Evolutionary conservation across 2,797 vertebrate genomes (phyloP).

Genomic region (Strix occidentalis): DNA sequence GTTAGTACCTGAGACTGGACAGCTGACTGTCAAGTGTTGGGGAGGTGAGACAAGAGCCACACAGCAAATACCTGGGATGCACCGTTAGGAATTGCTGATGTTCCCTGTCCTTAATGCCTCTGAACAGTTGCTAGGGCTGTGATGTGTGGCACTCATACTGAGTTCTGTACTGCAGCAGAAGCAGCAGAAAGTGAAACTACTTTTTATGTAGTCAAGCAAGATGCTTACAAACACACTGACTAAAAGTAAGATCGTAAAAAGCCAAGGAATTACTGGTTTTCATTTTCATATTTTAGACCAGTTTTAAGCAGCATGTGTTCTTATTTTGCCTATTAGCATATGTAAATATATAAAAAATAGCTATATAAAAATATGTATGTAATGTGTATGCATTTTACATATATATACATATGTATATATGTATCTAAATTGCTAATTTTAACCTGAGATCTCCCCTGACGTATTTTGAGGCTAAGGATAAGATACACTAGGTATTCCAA

Average conservation of each 20-base stretch:
- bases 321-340: neutral
- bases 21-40: neutral
- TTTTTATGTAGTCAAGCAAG: neutral
- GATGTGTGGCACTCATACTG: rapidly evolving
- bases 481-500: neutral
- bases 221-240: neutral
- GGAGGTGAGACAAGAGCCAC: neutral
- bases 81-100: neutral
- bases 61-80: neutral
- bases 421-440: neutral
- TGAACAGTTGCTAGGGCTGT: neutral
- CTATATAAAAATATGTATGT: neutral
- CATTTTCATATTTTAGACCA: neutral
- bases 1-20: neutral
- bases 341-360: neutral
- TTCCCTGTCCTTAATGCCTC: neutral
- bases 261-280: neutral
- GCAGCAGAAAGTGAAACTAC: neutral
- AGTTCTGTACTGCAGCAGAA: neutral
- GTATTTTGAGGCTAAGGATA: neutral
- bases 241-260: neutral
- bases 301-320: neutral
- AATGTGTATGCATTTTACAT: neutral
- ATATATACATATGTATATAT: neutral
- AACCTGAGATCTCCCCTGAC: neutral